phyloP scores from a whole-genome alignment of 2,797 vertebrate species.

The Rachycentron canadum region DNA sequence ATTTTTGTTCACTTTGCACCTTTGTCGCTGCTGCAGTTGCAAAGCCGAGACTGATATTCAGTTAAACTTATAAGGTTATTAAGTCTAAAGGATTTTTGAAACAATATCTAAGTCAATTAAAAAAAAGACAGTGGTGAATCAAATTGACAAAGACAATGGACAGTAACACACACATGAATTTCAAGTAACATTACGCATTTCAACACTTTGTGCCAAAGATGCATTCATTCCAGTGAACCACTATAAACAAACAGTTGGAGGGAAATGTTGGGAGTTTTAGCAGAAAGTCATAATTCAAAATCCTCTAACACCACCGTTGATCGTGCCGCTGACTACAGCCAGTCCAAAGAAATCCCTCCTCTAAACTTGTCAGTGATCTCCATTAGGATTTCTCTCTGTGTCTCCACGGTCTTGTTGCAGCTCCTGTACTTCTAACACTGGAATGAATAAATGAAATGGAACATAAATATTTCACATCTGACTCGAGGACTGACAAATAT shows the following conservation, averaged over 20 bases:
- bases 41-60: slow-evolving; percentile 13
- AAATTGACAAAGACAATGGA: slow-evolving; percentile 12
- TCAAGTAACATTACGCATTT: slow-evolving; percentile 53
- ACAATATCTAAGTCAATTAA: neutral
- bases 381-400: slow-evolving; percentile 39
- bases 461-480: slow-evolving; percentile 68
- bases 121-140: neutral
- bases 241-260: slow-evolving; percentile 9
- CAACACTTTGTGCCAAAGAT: slow-evolving; percentile 26
- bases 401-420: slow-evolving; percentile 56
- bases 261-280: slow-evolving; percentile 21
- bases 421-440: slow-evolving; percentile 62
- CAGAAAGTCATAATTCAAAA: slow-evolving; percentile 11
- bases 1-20: slow-evolving; percentile 26
- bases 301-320: slow-evolving; percentile 9
- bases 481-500: slow-evolving; percentile 61
- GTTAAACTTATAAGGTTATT: slow-evolving; percentile 32
- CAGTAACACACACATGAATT: slow-evolving; percentile 21
- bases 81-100: slow-evolving; percentile 7
- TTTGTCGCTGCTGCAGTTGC: slow-evolving; percentile 9
- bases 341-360: slow-evolving; percentile 32
- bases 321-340: slow-evolving; percentile 9
- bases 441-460: slow-evolving; percentile 69
- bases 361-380: slow-evolving; percentile 27
- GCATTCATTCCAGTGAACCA: slow-evolving; percentile 35